Evolutionary conservation across 2,888 invertebrate species (phyloP).

Genomic region (Caenorhabditis wallacei): DNA sequence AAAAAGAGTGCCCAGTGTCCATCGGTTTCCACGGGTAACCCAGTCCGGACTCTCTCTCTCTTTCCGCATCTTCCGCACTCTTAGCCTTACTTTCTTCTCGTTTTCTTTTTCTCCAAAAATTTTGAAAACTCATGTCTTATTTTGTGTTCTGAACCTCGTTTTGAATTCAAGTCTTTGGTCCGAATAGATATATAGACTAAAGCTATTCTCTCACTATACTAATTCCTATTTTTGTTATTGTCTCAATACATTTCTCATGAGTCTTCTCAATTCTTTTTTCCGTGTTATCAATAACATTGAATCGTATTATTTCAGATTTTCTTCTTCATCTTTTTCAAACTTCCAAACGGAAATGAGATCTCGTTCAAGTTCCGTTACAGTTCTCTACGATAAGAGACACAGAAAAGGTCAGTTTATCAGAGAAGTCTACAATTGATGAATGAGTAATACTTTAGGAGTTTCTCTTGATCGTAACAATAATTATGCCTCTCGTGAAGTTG

Average conservation of each 20-base stretch:
- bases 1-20: constrained; percentile 41
- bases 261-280: constrained; percentile 13
- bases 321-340: too few relatives aligned
- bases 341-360: constrained; percentile 36
- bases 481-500: constrained; percentile 57
- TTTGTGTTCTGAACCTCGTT: constrained; percentile 45
- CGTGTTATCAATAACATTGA: constrained; percentile 20
- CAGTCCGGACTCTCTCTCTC: constrained; percentile 30
- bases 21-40: constrained; percentile 49
- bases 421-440: neutral
- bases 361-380: constrained; percentile 69
- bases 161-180: constrained; percentile 35
- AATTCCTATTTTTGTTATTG: constrained; percentile 16
- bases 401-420: constrained; percentile 47
- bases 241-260: constrained; percentile 8
- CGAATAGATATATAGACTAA: neutral
- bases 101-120: constrained; percentile 14
- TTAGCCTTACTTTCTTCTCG: constrained; percentile 27
- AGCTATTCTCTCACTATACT: constrained; percentile 27
- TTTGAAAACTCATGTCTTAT: constrained; percentile 11
- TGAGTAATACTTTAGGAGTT: constrained; percentile 65
- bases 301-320: neutral
- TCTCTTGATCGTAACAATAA: constrained; percentile 73
- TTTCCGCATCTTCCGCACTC: constrained; percentile 49
- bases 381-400: constrained; percentile 51